Conservation (phyloP, 2,113 vertebrate species). For the Nanorana parkeri region DNA sequence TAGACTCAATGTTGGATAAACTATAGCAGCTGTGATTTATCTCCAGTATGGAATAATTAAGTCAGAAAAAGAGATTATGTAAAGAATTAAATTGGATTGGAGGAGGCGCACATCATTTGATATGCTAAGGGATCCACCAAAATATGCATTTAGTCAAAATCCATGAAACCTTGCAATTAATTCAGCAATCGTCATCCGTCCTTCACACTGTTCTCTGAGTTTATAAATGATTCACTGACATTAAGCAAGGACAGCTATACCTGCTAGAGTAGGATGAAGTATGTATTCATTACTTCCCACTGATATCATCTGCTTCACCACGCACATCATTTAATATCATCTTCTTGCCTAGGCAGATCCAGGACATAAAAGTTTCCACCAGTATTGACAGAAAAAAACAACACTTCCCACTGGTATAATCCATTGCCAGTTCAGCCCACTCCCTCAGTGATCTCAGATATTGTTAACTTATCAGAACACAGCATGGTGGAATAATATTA, state of each 20-base stretch:
- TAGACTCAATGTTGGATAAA: constrained; percentile 12
- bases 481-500: no score
- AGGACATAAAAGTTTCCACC: not conserved
- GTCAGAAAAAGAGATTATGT: constrained; percentile 17
- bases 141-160: constrained; percentile 7
- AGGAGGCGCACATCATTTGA: not conserved
- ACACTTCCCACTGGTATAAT: constrained; percentile 26
- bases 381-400: not conserved
- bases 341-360: not conserved
- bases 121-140: not conserved
- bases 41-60: not conserved
- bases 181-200: not conserved
- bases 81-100: constrained; percentile 26
- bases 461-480: no score
- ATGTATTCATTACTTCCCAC: constrained; percentile 11
- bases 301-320: constrained; percentile 28
- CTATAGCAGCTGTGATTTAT: constrained; percentile 21
- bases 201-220: not conserved
- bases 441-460: not conserved
- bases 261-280: not conserved
- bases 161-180: not conserved
- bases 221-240: not conserved
- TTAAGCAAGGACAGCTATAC: not conserved
- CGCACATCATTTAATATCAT: constrained; percentile 2
- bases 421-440: constrained; percentile 19